phyloP scores from a whole-genome alignment of 2,888 invertebrate genomes.

The Pristionchus fissidentatus region DNA sequence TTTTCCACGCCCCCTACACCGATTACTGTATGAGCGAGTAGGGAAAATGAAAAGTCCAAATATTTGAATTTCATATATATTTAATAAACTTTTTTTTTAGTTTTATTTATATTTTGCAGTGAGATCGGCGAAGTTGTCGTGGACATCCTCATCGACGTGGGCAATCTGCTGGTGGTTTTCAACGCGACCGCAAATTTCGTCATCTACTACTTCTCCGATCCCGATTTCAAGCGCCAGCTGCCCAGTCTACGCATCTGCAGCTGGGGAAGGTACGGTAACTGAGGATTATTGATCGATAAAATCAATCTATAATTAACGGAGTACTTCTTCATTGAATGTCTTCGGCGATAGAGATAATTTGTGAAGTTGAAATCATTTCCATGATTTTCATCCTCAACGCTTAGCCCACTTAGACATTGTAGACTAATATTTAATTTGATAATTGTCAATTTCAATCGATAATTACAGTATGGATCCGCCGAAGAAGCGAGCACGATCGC shows the following conservation, averaged over 20 bases:
- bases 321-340: too few species aligned
- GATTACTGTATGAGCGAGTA: too few species aligned
- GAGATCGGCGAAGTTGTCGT: conserved; percentile 51
- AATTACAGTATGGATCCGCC: conserved; percentile 4
- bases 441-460: too few species aligned
- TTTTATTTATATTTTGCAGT: not conserved
- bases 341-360: too few species aligned
- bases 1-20: too few species aligned
- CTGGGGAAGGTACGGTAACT: conserved; percentile 30
- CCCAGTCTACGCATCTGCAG: not conserved
- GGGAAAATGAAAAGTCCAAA: too few species aligned
- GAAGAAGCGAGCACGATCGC: not conserved
- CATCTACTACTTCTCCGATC: conserved; percentile 63
- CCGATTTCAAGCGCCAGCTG: conserved; percentile 53
- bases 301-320: not conserved
- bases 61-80: too few species aligned
- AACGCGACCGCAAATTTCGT: conserved; percentile 73
- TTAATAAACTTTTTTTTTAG: too few species aligned
- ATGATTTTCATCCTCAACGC: too few species aligned
- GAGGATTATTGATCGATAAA: not conserved
- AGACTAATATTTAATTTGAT: too few species aligned
- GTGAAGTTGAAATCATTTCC: too few species aligned
- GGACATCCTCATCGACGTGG: conserved; percentile 68
- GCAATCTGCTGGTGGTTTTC: conserved; percentile 70
- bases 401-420: not conserved